Base-by-base conservation (phyloP, 1,140 invertebrate species). In the Polypedilum pembai region DNA sequence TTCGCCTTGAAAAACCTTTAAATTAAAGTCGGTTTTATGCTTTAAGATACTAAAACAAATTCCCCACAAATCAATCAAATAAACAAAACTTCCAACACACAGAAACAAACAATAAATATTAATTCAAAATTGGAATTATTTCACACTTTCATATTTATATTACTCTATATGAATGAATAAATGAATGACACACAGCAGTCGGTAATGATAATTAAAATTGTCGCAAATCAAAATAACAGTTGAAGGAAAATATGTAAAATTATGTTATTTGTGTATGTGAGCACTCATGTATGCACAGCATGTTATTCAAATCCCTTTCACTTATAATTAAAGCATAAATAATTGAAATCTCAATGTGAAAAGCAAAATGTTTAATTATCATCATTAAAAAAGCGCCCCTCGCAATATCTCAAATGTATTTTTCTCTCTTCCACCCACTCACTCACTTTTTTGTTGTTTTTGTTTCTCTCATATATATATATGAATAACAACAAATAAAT, bases 271-370 rank as follows among this genome's bases (percentile, higher is more conserved):
- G 8, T 45, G 24, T n/a, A 56, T n/a, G n/a, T 56, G 12, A 45
- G 8, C 41, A 15, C 41, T 45, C 41, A 15, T 56, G 12, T 56
- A n/a, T n/a, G 12, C n/a, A n/a, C 12, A n/a, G 45, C n/a, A 33
- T 56, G 45, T 56, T 56, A 56, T 56, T 56, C 12, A n/a, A n/a
- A 56, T n/a, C 12, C 12, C 12, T 56, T 56, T 56, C 45, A 56
- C 45, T 56, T 56, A 56, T 56, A 56, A 56, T 56, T 56, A 56
- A 56, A 56, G 45, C 45, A 56, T 56, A 56, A 56, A 56, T 56
- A 56, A 56, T 56, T 56, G 45, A 56, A 56, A 56, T 56, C 45
- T 56, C 45, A 56, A 56, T 56, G 45, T 56, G 45, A 56, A 56
- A 56, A 56, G 45, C 45, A 12, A 56, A 56, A 56, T 56, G 45